These are phyloP conservation scores for Liodrosophila aerea DNA, from an alignment of 2,888 invertebrate genomes.

Conservation along the genomic window DNA sequence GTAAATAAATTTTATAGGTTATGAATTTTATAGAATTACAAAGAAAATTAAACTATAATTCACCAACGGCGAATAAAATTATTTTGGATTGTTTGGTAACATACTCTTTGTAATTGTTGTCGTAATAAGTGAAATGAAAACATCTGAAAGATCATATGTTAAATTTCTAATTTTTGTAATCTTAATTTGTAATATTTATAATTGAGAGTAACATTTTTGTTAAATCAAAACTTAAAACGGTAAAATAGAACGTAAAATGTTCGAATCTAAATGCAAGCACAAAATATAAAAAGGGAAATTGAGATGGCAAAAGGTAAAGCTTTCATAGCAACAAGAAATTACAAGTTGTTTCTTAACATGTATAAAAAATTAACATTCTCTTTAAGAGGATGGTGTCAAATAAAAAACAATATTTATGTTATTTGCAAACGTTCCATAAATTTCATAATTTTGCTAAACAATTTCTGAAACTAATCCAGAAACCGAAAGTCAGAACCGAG, in stretches of 20 bases:
- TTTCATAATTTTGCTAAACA: constrained; percentile 21
- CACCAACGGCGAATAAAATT: background rate
- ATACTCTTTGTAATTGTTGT: constrained; percentile 14
- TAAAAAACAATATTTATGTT: constrained; percentile 26
- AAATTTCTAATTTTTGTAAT: constrained; percentile 16
- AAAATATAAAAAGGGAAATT: constrained; percentile 36
- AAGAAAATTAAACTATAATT: constrained; percentile 12
- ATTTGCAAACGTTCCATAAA: constrained; percentile 34
- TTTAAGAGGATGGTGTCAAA: constrained; percentile 3
- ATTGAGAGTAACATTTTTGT: constrained; percentile 9
- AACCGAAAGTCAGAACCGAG: constrained; percentile 18
- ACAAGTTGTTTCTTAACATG: background rate
- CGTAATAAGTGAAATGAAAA: constrained; percentile 14
- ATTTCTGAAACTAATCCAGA: constrained; percentile 14
- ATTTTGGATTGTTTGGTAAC: background rate
- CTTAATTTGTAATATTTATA: constrained; percentile 23
- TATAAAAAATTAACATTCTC: background rate
- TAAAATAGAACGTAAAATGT: constrained; percentile 20
- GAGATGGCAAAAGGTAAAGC: constrained; percentile 2
- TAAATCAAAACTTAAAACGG: constrained; percentile 3
- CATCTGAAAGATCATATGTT: constrained; percentile 19
- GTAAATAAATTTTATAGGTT: constrained; percentile 20
- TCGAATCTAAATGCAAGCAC: constrained; percentile 41
- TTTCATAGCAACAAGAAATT: constrained; percentile 20
- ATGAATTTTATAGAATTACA: constrained; percentile 20